phyloP scores from a whole-genome alignment of 2,888 invertebrate species.

The Temnothorax rugatulus region DNA sequence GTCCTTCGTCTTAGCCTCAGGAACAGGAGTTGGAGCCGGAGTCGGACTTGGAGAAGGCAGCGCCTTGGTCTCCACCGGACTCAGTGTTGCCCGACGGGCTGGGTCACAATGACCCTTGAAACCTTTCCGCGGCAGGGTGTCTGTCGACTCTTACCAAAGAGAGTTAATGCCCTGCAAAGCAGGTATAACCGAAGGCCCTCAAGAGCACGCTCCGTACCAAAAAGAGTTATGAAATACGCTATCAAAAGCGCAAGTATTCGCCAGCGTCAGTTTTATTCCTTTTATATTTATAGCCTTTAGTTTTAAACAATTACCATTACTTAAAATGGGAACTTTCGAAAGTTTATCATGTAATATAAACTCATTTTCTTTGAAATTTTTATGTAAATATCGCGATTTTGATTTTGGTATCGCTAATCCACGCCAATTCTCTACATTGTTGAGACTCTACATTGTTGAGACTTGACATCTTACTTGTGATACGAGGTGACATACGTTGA shows the following conservation, averaged over 20 bases:
- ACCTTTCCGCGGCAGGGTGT: too few species aligned
- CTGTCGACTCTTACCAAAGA: too few species aligned
- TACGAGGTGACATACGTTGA: conserved; percentile 26
- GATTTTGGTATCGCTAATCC: conserved; percentile 26
- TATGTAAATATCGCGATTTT: conserved; percentile 20
- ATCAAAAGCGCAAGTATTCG: conserved; percentile 45
- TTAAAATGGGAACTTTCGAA: too few species aligned
- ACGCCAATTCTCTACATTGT: conserved; percentile 57
- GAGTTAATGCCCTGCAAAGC: too few species aligned
- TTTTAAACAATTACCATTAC: conserved; percentile 32
- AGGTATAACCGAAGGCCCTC: too few species aligned
- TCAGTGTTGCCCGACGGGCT: too few species aligned
- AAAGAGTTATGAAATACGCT: conserved; percentile 37
- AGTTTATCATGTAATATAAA: conserved; percentile 31
- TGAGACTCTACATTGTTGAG: background rate
- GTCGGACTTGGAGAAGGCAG: too few species aligned
- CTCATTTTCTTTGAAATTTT: conserved; percentile 13
- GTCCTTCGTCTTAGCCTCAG: too few species aligned
- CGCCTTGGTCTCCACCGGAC: too few species aligned
- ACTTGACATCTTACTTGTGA: conserved; percentile 23
- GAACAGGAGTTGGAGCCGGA: too few species aligned
- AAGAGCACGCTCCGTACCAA: too few species aligned
- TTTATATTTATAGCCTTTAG: conserved; percentile 35
- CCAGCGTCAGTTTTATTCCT: conserved; percentile 1
- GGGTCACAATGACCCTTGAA: too few species aligned